Percentiles rank a stretch among this genome's conserved stretches.
Conservation (phyloP, 1,140 invertebrate species). For the Melitaea cinxia region DNA sequence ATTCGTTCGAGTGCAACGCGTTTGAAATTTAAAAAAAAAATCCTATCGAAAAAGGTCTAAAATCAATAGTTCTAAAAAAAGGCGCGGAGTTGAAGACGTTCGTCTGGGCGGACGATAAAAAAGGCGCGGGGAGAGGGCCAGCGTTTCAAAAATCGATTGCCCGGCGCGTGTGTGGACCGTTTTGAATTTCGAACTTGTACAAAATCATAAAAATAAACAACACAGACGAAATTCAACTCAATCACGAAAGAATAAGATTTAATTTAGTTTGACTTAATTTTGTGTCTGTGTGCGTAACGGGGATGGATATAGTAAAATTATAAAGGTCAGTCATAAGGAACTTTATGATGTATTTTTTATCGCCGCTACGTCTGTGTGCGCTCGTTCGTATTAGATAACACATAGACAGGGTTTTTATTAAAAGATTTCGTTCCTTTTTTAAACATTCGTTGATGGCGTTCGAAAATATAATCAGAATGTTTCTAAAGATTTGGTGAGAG, state of each 20-base stretch:
- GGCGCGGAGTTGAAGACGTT: background rate
- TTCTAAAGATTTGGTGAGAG: background rate
- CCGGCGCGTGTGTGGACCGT: constrained; percentile 69
- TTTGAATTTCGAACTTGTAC: constrained; percentile 70
- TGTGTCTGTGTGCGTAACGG: constrained; percentile 8
- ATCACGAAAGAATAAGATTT: background rate
- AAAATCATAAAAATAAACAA: constrained; percentile 39
- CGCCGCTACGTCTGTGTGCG: background rate
- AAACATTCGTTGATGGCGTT: background rate
- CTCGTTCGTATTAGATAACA: background rate
- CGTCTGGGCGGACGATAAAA: constrained; percentile 12
- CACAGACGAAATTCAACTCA: background rate
- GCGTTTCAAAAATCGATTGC: constrained; percentile 76
- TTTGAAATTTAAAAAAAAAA: too few relatives aligned
- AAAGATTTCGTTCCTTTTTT: background rate
- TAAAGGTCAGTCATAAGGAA: constrained; percentile 12
- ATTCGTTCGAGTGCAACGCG: too few relatives aligned
- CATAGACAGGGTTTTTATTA: background rate
- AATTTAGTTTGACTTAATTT: background rate
- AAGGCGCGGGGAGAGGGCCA: constrained; percentile 13
- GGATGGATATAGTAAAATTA: constrained; percentile 14
- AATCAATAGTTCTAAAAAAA: background rate
- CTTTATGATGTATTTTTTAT: constrained; percentile 15
- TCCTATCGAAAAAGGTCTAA: background rate
- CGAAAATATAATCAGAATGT: background rate